phyloP scores from a whole-genome alignment of 2,797 vertebrate genomes.

The Podargus strigoides region DNA sequence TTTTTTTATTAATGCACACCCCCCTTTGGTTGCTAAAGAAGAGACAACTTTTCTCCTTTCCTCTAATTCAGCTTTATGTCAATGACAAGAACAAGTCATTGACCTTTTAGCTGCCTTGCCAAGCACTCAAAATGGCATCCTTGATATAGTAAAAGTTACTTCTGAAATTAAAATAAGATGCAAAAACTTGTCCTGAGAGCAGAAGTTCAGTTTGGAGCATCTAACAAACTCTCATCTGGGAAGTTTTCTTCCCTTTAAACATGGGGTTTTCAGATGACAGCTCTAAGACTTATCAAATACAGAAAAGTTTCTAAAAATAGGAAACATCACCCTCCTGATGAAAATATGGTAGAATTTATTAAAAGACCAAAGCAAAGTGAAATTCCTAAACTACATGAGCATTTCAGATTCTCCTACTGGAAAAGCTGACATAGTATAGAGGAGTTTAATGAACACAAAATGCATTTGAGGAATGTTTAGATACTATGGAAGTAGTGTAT shows the following conservation, averaged over 20 bases:
- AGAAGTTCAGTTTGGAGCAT: not conserved
- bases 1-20: not conserved
- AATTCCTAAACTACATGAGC: not conserved
- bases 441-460: not conserved
- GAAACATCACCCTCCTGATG: not conserved
- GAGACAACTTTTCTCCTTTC: not conserved
- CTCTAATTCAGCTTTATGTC: not conserved
- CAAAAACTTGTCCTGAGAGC: not conserved
- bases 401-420: not conserved
- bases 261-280: not conserved
- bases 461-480: accelerated
- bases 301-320: not conserved
- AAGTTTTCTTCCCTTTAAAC: not conserved
- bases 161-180: not conserved
- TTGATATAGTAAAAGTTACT: not conserved
- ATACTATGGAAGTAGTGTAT: not conserved
- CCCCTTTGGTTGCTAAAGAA: not conserved
- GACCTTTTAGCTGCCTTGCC: not conserved
- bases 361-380: not conserved
- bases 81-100: not conserved
- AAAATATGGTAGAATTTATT: not conserved
- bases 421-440: not conserved
- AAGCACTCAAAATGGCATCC: not conserved
- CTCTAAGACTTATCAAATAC: not conserved
- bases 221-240: not conserved